These are phyloP conservation scores for Aselliscus stoliczkanus DNA, from an alignment of 2,797 vertebrate species.

Conservation along the genomic window DNA sequence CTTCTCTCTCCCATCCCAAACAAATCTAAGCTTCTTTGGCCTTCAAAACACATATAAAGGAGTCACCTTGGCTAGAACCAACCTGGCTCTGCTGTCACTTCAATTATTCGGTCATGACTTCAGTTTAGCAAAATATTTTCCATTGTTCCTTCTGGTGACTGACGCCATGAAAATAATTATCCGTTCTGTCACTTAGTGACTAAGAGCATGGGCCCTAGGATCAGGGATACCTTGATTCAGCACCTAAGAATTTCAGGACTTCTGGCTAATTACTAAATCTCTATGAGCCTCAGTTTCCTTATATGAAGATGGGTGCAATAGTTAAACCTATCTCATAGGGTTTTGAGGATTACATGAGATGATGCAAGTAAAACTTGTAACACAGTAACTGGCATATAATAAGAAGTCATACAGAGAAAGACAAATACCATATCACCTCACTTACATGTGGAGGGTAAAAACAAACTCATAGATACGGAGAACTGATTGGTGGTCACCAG, in stretches of 20 bases:
- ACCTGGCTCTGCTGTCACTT: neutral
- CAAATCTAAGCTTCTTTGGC: neutral
- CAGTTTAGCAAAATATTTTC: neutral
- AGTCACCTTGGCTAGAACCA: neutral
- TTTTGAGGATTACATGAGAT: neutral
- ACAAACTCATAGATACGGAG: neutral
- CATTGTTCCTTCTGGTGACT: neutral
- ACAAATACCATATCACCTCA: neutral
- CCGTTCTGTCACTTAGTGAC: neutral
- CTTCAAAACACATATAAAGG: neutral
- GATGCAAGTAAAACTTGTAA: neutral
- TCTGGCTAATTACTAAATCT: neutral
- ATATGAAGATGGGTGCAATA: neutral
- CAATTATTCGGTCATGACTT: neutral
- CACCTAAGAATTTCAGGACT: neutral
- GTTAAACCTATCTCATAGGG: neutral
- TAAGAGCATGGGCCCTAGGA: neutral
- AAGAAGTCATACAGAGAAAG: neutral
- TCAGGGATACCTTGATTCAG: neutral
- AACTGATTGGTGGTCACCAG: neutral
- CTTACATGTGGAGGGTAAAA: neutral
- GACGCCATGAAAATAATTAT: neutral
- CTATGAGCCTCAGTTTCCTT: neutral
- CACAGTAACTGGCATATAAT: neutral
- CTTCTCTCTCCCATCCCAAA: neutral